A percentile compares a stretch with the other conserved stretches of the same genome.
phyloP scores from a whole-genome alignment of 2,888 invertebrate species.

The Lysandra bellargus region DNA sequence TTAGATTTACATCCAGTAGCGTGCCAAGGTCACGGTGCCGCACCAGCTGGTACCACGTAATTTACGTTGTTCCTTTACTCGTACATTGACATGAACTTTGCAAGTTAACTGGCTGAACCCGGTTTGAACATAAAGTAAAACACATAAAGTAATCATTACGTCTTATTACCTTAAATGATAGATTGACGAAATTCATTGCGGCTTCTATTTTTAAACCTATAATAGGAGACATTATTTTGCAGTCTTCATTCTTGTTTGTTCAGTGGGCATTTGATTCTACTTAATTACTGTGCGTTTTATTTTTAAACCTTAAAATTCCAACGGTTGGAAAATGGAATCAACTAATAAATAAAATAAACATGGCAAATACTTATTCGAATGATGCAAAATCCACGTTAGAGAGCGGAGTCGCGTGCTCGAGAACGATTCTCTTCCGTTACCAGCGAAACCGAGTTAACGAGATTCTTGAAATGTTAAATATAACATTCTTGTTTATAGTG shows the following conservation, averaged over 20 bases:
- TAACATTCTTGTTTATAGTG: background rate
- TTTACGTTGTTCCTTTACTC: conserved; percentile 42
- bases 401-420: background rate
- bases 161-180: background rate
- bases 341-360: background rate
- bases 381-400: conserved; percentile 4
- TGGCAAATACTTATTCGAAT: background rate
- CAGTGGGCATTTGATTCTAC: background rate
- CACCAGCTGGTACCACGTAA: conserved; percentile 75
- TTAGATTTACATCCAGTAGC: conserved; percentile 56
- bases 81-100: conserved; percentile 35
- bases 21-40: conserved; percentile 71
- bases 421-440: conserved; percentile 4
- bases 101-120: background rate
- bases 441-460: background rate
- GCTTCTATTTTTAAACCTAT: background rate
- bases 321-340: background rate
- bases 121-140: background rate
- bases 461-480: background rate
- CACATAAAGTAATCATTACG: background rate
- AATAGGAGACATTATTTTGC: background rate
- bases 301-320: background rate
- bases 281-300: background rate
- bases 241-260: background rate
- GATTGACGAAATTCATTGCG: background rate